Evolutionary conservation across 2,888 invertebrate genomes (phyloP).

Genomic region (Onchidella celtica): DNA sequence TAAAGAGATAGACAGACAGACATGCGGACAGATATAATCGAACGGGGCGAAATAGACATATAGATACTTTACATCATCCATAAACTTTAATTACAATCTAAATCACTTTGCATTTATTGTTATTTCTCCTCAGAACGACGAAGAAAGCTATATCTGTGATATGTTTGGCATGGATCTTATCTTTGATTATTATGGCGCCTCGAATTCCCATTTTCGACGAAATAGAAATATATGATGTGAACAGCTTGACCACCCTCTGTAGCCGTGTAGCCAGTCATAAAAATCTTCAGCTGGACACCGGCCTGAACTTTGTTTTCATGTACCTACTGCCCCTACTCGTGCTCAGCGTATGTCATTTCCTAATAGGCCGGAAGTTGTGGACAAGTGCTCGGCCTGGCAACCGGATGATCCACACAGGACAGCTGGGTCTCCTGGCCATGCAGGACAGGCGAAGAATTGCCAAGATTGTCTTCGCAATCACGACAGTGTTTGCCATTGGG

Average conservation of each 20-base stretch:
- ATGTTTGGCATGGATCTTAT: constrained; percentile 46
- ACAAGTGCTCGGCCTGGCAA: constrained; percentile 47
- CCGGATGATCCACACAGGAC: not conserved
- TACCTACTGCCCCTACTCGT: constrained; percentile 52
- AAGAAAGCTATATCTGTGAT: constrained; percentile 50
- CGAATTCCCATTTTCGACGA: constrained; percentile 45
- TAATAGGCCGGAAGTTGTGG: constrained; percentile 54
- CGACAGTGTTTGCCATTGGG: constrained; percentile 53
- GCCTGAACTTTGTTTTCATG: constrained; percentile 47
- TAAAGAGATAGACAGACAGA: too few relatives aligned
- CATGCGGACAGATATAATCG: too few relatives aligned
- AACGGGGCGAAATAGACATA: too few relatives aligned
- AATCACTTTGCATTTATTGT: too few relatives aligned
- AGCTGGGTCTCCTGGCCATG: constrained; percentile 38
- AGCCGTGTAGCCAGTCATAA: constrained; percentile 1
- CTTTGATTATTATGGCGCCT: constrained; percentile 50
- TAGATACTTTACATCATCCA: too few relatives aligned
- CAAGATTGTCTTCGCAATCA: constrained; percentile 56
- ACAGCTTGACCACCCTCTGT: constrained; percentile 40
- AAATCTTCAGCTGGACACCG: constrained; percentile 48
- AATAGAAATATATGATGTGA: constrained; percentile 31
- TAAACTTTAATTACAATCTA: too few relatives aligned
- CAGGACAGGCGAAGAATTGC: constrained; percentile 52
- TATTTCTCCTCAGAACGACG: constrained; percentile 49
- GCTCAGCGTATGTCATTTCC: constrained; percentile 52